Base-by-base conservation (phyloP, 2,113 vertebrate genomes). In the Kryptolebias marmoratus region DNA sequence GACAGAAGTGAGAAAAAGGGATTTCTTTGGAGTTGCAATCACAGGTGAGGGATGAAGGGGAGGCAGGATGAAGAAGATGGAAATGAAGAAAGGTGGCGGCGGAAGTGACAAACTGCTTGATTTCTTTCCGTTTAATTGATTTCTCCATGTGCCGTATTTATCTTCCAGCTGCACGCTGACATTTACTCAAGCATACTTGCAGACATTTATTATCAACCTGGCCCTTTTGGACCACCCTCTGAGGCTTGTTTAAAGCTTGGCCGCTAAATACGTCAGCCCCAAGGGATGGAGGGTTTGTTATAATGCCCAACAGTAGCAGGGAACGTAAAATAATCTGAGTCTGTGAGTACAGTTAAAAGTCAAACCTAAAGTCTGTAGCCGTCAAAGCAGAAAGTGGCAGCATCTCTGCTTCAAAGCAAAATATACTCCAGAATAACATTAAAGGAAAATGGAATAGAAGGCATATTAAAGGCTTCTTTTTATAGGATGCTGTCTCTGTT, bases 11-110 rank as follows among this genome's bases (percentile, higher is more conserved):
- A 74, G 55, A 31, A 54, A 54, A 47, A 27, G 27, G 72, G 49
- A 64, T 84, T 87, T 85, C 50, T 82, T 80, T 72, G 63, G 64
- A 70, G 69, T 66, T 67, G 48, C 63, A 80, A 81, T 84, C 80
- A 71, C 62, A 81, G 67, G 81, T 86, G 72, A 75, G 36, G 61
- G 80, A 85, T 83, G 48, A 77, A 71, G 68, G 55, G 45, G 42
- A 74, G 30, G 48, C 39, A 62, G 59, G 78, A 76, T 78, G 63
- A 42, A 77, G 55, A 65, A 48, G 42, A 67, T 44, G 39, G 56
- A 69, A 47, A 60, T 11, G 32, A 66, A 48, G 47, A 60, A 56
- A 66, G 63, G 60, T 58, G 54, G n/a, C n/a, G 64, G 11, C 39
- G 44, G 52, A 27, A 74, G 60, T 80, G 57, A 81, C 66, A 59